phyloP scores from a whole-genome alignment of 2,888 invertebrate species.

The Charanyca ferruginea region DNA sequence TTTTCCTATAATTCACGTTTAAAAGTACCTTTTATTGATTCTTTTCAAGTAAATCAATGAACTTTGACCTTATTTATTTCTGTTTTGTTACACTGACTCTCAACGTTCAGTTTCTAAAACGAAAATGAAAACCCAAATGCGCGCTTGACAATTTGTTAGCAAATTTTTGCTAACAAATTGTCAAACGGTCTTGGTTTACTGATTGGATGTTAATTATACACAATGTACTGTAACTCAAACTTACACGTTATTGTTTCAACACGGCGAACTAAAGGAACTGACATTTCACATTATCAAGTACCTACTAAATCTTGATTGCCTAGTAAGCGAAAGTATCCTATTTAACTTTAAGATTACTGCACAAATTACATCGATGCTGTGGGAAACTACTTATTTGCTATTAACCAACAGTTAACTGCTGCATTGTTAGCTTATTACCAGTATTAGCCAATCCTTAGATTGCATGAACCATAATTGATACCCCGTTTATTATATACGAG shows the following conservation, averaged over 20 bases:
- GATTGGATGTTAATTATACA: too few relatives aligned
- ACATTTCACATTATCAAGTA: background rate
- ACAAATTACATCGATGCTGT: slow-evolving; percentile 17
- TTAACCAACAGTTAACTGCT: slow-evolving; percentile 33
- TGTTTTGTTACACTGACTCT: too few relatives aligned
- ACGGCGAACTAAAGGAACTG: background rate
- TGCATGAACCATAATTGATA: background rate
- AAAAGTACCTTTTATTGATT: too few relatives aligned
- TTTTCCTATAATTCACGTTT: too few relatives aligned
- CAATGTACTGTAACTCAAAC: too few relatives aligned
- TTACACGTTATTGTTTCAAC: background rate
- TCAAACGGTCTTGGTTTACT: too few relatives aligned
- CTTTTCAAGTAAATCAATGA: too few relatives aligned
- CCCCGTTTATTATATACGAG: background rate
- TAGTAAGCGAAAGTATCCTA: slow-evolving; percentile 28
- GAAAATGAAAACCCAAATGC: too few relatives aligned
- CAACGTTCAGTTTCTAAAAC: too few relatives aligned
- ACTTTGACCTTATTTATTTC: too few relatives aligned
- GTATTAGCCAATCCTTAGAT: slow-evolving; percentile 22
- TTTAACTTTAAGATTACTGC: slow-evolving; percentile 46
- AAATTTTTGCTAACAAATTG: too few relatives aligned
- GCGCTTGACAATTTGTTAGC: too few relatives aligned
- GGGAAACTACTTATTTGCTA: slow-evolving; percentile 41
- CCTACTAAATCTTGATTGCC: slow-evolving; percentile 15
- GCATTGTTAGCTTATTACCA: slow-evolving; percentile 30